Evolutionary conservation across 23 tunicate genomes (phyloP).

Genomic region (Oikopleura albicans): DNA sequence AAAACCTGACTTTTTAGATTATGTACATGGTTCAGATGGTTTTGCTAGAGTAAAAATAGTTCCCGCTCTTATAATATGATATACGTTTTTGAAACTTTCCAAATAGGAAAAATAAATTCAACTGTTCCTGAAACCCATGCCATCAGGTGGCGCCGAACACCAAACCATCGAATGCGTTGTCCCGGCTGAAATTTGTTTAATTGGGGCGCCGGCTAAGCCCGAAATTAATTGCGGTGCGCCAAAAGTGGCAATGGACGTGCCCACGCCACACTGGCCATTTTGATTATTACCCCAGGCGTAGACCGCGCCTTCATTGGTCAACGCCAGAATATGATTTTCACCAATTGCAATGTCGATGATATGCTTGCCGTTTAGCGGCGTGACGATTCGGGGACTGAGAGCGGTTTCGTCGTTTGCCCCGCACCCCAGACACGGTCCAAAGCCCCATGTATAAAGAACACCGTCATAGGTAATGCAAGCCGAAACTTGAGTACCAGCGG

Average conservation of each 20-base stretch:
- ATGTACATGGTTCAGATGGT: too few species aligned
- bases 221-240: conserved; percentile 46
- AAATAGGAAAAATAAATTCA: too few species aligned
- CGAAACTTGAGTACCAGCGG: conserved; percentile 90
- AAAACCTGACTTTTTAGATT: too few species aligned
- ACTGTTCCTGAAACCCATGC: conserved; percentile 24
- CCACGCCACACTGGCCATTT: conserved; percentile 94
- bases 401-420: conserved; percentile 58
- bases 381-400: conserved; percentile 50
- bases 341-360: conserved; percentile 79
- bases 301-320: conserved; percentile 24
- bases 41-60: too few species aligned
- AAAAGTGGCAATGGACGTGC: conserved; percentile 64
- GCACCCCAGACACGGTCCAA: conserved; percentile 86
- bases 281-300: conserved; percentile 98
- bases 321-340: conserved; percentile 75
- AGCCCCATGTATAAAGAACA: conserved; percentile 86
- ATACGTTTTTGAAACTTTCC: too few species aligned
- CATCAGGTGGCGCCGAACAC: conserved; percentile 70
- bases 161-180: conserved; percentile 84
- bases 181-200: conserved; percentile 91
- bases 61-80: too few species aligned
- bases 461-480: conserved; percentile 91
- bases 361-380: conserved; percentile 26
- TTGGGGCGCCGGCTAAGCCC: conserved; percentile 28